These are phyloP conservation scores for Cirrhinus molitorella DNA, from an alignment of 2,797 vertebrate genomes.

Conservation along the genomic window DNA sequence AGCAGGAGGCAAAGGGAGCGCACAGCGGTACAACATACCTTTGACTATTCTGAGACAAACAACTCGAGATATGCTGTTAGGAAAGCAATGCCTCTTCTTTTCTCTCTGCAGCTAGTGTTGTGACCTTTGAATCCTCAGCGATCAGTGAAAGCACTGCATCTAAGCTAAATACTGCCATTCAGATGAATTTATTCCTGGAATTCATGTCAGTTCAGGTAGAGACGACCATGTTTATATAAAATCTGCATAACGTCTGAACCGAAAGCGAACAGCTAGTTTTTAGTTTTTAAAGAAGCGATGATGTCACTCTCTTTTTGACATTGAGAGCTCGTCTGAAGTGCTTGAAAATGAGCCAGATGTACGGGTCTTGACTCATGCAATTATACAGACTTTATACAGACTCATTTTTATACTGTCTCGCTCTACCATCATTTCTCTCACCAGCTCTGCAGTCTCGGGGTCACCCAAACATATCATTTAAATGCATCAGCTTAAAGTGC, in stretches of 20 bases:
- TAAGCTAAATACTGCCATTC: background rate
- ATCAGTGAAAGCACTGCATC: background rate
- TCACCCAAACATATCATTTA: background rate
- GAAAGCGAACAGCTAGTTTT: background rate
- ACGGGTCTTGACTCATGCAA: conserved; percentile 16
- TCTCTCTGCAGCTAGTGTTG: background rate
- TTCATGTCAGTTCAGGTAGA: conserved; percentile 10
- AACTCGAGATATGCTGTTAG: background rate
- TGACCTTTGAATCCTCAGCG: conserved; percentile 1
- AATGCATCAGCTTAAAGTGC: background rate
- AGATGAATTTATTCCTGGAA: background rate
- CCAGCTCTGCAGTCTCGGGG: background rate
- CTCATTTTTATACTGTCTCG: background rate
- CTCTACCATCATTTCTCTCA: background rate
- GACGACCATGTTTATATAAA: background rate
- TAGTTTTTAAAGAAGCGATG: conserved; percentile 1
- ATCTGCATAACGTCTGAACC: background rate
- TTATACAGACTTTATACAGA: conserved; percentile 19
- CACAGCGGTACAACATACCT: background rate
- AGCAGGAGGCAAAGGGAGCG: background rate
- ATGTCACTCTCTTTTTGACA: conserved; percentile 17
- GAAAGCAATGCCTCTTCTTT: conserved; percentile 5
- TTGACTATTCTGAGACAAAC: conserved; percentile 21
- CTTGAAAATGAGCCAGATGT: conserved; percentile 22
- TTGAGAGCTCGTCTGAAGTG: background rate